phyloP scores from a whole-genome alignment of 35 echinoderm and acorn worm species.

The Strongylocentrotus purpuratus region DNA sequence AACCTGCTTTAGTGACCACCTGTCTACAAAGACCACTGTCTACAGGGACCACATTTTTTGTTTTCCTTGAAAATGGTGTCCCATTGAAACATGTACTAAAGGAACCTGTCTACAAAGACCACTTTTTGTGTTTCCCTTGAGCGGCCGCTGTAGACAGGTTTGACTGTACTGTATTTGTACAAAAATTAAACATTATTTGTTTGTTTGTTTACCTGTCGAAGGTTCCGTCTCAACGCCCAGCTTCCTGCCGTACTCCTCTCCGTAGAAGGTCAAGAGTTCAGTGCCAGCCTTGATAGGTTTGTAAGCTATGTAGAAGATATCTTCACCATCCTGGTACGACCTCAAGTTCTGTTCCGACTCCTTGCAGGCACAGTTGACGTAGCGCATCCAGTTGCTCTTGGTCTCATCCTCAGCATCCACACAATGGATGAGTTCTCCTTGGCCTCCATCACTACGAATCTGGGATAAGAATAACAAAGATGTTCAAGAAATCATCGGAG shows the following conservation, averaged over 20 bases:
- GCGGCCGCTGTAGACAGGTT: too few relatives aligned
- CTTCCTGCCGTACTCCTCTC: conserved; percentile 23
- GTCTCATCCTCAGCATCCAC: conserved; percentile 52
- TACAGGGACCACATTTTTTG: too few relatives aligned
- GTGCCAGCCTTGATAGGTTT: conserved; percentile 42
- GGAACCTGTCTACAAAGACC: too few relatives aligned
- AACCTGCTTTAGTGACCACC: too few relatives aligned
- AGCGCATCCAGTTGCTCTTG: conserved; percentile 68
- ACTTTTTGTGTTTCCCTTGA: too few relatives aligned
- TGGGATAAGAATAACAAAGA: background rate
- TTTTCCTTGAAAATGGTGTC: too few relatives aligned
- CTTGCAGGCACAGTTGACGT: conserved; percentile 59
- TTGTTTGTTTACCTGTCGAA: background rate
- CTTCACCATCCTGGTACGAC: conserved; percentile 40
- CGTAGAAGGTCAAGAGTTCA: conserved; percentile 45
- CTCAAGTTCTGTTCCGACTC: conserved; percentile 60
- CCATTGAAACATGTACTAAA: too few relatives aligned
- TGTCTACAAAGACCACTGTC: too few relatives aligned
- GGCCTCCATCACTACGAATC: conserved; percentile 43
- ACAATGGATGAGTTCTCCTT: conserved; percentile 40
- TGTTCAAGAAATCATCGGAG: background rate
- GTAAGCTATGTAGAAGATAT: conserved; percentile 56
- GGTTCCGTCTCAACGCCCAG: background rate
- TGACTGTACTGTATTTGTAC: background rate
- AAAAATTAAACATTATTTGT: background rate